These are phyloP conservation scores for Geotria australis DNA, from an alignment of 2,797 vertebrate genomes.

Conservation along the genomic window DNA sequence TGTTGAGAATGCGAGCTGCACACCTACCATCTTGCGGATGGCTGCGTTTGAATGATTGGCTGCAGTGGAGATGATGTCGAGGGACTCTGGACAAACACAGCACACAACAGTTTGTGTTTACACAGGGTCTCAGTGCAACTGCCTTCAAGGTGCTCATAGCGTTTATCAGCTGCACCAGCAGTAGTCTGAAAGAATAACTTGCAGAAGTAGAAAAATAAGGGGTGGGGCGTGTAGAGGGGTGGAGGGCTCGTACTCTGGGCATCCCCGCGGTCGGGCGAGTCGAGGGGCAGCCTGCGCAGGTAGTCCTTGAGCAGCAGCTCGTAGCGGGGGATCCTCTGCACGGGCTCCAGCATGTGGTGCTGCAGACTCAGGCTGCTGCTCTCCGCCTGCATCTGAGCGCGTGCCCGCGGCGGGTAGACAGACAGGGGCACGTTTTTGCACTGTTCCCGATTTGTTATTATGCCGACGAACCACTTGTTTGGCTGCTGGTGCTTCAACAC, in stretches of 20 bases:
- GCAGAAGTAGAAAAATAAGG: no score
- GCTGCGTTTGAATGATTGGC: background rate
- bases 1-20: background rate
- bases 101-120: no score
- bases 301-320: constrained; percentile 83
- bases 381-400: constrained; percentile 49
- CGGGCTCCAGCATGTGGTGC: constrained; percentile 91
- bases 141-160: no score
- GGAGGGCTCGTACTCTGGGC: constrained; percentile 41
- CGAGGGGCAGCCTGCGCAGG: constrained; percentile 56
- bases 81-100: background rate
- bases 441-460: no score
- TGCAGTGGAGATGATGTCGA: background rate
- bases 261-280: constrained; percentile 48
- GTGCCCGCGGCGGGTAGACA: no score
- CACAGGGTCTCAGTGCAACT: no score
- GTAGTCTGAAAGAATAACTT: no score
- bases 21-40: background rate
- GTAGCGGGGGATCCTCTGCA: constrained; percentile 82
- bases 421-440: no score
- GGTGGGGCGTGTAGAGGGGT: background rate
- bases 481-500: no score
- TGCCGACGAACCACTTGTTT: no score
- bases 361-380: constrained; percentile 80
- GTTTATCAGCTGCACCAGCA: no score